These are phyloP conservation scores for Peucedramus taeniatus DNA, from an alignment of 2,113 vertebrate genomes.

Conservation along the genomic window DNA sequence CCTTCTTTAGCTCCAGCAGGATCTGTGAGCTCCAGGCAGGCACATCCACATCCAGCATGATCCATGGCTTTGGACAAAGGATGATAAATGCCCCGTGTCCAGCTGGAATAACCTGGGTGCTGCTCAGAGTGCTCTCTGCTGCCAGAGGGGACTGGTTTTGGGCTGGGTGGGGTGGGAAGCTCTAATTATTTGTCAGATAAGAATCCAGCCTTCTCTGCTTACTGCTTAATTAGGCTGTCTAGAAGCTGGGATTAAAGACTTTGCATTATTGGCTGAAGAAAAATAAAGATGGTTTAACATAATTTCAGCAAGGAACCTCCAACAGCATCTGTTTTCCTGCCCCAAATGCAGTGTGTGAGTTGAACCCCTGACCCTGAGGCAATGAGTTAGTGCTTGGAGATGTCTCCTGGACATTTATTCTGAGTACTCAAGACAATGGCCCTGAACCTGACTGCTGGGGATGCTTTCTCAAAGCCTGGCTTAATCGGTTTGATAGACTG, in stretches of 20 bases:
- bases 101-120: not conserved
- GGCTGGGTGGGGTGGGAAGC: not conserved
- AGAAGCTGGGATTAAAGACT: slow-evolving; percentile 14
- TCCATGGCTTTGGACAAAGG: accelerated
- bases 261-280: not conserved
- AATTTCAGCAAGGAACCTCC: not conserved
- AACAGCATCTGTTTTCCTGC: not conserved
- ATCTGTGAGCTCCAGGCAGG: not conserved
- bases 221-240: not conserved
- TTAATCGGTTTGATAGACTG: slow-evolving; percentile 18
- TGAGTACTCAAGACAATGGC: not conserved
- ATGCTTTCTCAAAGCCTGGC: not conserved
- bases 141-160: not conserved
- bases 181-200: not conserved
- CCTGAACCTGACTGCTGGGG: not conserved
- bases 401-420: not conserved
- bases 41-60: not conserved
- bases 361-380: not conserved
- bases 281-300: not conserved
- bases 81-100: not conserved
- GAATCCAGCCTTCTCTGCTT: not conserved
- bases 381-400: not conserved
- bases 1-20: not conserved
- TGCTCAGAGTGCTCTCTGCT: not conserved
- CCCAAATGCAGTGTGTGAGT: not conserved